A percentile compares a stretch with the other conserved stretches of the same genome.
Conservation (phyloP, 2,113 vertebrate species). For the Cyanistes caeruleus region DNA sequence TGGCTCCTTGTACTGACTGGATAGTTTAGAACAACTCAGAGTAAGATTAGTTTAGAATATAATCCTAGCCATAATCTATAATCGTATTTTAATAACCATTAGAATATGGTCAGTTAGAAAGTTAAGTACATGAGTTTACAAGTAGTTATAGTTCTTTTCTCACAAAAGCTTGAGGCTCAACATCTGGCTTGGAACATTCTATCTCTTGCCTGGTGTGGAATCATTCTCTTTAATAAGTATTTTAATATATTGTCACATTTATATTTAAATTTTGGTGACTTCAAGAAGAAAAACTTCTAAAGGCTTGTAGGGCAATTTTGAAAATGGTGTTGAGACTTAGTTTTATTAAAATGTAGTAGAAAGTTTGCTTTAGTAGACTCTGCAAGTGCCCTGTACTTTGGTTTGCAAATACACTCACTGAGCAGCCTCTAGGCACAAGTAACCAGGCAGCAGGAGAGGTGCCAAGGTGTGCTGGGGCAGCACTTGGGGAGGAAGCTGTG, state of each 20-base stretch:
- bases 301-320: background rate
- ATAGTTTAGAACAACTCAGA: background rate
- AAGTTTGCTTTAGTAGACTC: background rate
- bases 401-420: background rate
- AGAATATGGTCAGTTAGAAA: background rate
- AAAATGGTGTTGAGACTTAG: background rate
- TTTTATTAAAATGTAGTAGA: background rate
- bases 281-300: background rate
- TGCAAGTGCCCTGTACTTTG: background rate
- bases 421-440: background rate
- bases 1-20: background rate
- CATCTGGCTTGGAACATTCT: background rate
- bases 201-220: background rate
- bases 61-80: background rate
- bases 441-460: background rate
- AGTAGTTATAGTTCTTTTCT: background rate
- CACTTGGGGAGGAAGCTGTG: accelerated
- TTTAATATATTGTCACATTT: background rate
- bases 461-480: background rate
- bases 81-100: background rate
- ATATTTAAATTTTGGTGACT: background rate
- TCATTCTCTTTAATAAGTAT: background rate
- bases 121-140: background rate
- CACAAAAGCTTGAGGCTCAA: background rate
- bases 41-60: background rate